These are phyloP conservation scores for Zosterops japonicus DNA, from an alignment of 2,113 vertebrate genomes.

Conservation along the genomic window DNA sequence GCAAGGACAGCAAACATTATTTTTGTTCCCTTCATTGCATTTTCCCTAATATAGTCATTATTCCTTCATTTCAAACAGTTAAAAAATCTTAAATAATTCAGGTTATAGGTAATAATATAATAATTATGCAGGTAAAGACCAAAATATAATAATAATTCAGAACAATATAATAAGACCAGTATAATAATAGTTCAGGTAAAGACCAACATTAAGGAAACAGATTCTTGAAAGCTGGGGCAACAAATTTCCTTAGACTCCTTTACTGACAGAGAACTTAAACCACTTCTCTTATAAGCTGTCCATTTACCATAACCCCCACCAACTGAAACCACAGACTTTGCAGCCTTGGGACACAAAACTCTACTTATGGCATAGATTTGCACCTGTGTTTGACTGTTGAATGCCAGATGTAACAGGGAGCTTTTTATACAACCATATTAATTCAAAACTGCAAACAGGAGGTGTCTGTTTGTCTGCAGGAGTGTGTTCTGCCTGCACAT, in stretches of 20 bases:
- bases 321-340: background rate
- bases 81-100: background rate
- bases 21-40: background rate
- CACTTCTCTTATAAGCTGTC: background rate
- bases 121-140: no score
- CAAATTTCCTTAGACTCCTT: background rate
- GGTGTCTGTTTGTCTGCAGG: background rate
- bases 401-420: background rate
- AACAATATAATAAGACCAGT: no score
- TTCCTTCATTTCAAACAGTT: background rate
- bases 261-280: background rate
- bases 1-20: background rate
- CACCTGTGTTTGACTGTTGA: background rate
- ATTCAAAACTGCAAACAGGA: background rate
- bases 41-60: background rate
- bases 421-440: background rate
- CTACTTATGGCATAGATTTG: background rate
- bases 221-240: background rate
- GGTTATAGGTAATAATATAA: background rate
- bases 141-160: no score
- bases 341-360: background rate
- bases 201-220: background rate
- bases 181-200: background rate
- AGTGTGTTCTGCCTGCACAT: background rate
- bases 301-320: background rate